A percentile compares a stretch with the other conserved stretches of the same genome.
Evolutionary conservation across 2,888 invertebrate species (phyloP).

Genomic region (Rutpela maculata): DNA sequence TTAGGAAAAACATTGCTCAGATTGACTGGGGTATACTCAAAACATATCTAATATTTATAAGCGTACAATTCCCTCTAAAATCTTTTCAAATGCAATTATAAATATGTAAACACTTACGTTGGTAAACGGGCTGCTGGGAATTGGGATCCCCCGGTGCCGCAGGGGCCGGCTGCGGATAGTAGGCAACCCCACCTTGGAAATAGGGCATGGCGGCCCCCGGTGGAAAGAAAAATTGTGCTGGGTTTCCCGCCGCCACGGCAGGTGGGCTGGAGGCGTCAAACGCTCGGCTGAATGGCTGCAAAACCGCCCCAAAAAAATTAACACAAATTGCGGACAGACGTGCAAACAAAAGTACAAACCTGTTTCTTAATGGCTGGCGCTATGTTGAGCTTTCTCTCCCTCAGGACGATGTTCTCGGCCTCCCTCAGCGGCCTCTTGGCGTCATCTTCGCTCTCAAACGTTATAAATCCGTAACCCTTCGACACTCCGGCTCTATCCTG

Average conservation of each 20-base stretch:
- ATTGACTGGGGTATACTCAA: no score
- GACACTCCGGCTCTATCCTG: constrained; percentile 96
- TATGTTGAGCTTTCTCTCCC: constrained; percentile 89
- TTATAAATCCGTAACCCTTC: constrained; percentile 92
- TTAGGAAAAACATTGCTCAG: no score
- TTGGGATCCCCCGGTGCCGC: constrained; percentile 66
- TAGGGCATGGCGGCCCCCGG: constrained; percentile 71
- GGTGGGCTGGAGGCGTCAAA: constrained; percentile 77
- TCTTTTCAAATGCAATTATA: no score
- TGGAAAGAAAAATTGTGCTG: constrained; percentile 72
- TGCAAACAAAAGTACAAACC: constrained; percentile 54
- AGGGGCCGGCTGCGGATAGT: constrained; percentile 67
- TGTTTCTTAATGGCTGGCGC: constrained; percentile 92
- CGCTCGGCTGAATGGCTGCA: constrained; percentile 74
- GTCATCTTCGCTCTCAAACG: constrained; percentile 92
- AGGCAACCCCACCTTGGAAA: constrained; percentile 71
- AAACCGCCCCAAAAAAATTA: not conserved
- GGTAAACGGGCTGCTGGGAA: constrained; percentile 70
- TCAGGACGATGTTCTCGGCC: constrained; percentile 85
- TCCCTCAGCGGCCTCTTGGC: constrained; percentile 84
- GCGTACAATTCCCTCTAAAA: no score
- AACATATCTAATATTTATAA: no score
- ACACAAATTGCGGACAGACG: not conserved
- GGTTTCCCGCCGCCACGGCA: constrained; percentile 73
- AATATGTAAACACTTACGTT: constrained; percentile 66